phyloP scores from a whole-genome alignment of 2,797 vertebrate species.

The Brachyalestes nurse region DNA sequence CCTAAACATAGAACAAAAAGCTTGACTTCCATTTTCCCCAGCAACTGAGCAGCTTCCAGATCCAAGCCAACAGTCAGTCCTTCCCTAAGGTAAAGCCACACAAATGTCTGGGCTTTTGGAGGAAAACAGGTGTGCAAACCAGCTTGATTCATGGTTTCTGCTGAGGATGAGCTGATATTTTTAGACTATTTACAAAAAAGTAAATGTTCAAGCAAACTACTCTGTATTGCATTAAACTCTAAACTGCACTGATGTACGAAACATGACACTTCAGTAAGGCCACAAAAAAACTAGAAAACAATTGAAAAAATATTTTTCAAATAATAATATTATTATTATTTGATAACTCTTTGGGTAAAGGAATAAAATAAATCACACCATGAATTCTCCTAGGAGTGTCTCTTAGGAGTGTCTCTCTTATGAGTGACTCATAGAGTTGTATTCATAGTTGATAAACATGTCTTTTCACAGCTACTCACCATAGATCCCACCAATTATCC shows the following conservation, averaged over 20 bases:
- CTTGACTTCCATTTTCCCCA: constrained; percentile 12
- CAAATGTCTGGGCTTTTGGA: constrained; percentile 38
- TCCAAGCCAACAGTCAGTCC: constrained; percentile 32
- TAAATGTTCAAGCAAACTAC: neutral
- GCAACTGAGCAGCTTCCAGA: constrained; percentile 25
- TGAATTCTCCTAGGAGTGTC: no score
- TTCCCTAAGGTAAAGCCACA: constrained; percentile 54
- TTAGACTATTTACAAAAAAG: neutral
- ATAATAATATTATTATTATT: no score
- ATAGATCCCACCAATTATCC: neutral
- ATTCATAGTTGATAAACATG: no score
- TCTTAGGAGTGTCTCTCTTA: no score
- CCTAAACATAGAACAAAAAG: constrained; percentile 11
- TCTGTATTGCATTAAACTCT: neutral
- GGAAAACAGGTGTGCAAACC: constrained; percentile 18
- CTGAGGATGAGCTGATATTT: neutral
- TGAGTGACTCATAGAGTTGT: neutral
- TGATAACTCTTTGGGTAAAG: no score
- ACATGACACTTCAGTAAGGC: no score
- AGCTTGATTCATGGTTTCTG: constrained; percentile 13
- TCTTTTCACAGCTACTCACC: no score
- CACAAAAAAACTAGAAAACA: no score
- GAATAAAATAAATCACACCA: no score
- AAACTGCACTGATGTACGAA: no score
- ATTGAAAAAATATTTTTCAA: no score